Evolutionary conservation across 2,888 invertebrate genomes (phyloP), one percentile per base, ranked within the genome.

Genomic region (Agelastica alni): DNA sequence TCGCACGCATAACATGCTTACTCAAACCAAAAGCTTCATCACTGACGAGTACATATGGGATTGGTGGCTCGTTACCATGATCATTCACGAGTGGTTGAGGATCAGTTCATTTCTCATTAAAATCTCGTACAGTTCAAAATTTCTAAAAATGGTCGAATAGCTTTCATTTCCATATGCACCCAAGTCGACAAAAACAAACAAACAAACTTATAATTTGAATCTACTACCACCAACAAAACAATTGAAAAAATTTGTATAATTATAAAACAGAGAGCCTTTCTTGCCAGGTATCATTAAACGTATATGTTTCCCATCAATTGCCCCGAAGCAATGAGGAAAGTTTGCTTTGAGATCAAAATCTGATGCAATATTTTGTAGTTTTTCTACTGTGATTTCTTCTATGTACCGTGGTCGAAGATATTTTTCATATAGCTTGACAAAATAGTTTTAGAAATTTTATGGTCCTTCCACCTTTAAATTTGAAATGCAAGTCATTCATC

Each of bases 241-340:
- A 58, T 34, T 4, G 53, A 59, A n/a, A n/a, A n/a, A n/a, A n/a
- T 53, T 45, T 39, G 56, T 58, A 36, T 60, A 60, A 47, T 58
- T 60, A 36, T 47, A 60, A 43, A 28, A 60, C 14, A 20, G 6
- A 2, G 51, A 42, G 6, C 56, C 58, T 5, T 28, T 22, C 10
- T 59, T 46, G 12, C 13, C 13, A 14, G 36, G 36, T 14, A n/a
- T 14, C 16, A 42, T 13, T 14, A 58, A 9, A 7, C 17, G n/a
- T 10, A 47, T 36, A 13, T 58, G 55, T 45, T 51, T 54, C n/a
- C 51, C 54, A 14, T 55, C 51, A n/a, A n/a, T n/a, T n/a, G n/a
- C n/a, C n/a, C n/a, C n/a, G n/a, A n/a, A n/a, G n/a, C n/a, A n/a
- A n/a, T n/a, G n/a, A n/a, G n/a, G n/a, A n/a, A n/a, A n/a, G n/a